A percentile compares a stretch with the other conserved stretches of the same genome.
Evolutionary conservation across 2,797 vertebrate genomes (phyloP).

Genomic region (Cichlasoma orientale): DNA sequence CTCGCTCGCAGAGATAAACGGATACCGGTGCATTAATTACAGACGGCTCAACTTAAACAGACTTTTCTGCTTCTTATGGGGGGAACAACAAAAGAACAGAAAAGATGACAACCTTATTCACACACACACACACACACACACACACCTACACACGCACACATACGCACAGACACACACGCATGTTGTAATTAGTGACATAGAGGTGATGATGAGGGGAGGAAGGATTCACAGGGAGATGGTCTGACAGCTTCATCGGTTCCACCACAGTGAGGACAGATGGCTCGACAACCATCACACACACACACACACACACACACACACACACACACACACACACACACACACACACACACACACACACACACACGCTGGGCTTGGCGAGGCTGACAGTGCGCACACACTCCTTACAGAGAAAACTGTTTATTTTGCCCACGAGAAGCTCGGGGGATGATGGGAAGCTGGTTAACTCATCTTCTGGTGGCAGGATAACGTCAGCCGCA

Average conservation of each 20-base stretch:
- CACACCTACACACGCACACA: not conserved
- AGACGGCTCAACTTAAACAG: not conserved
- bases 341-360: conserved; percentile 24
- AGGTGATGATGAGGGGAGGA: conserved; percentile 59
- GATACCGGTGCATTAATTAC: conserved; percentile 18
- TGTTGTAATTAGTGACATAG: conserved; percentile 48
- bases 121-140: not conserved
- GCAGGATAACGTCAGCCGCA: not conserved
- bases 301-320: not conserved
- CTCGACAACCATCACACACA: not conserved
- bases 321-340: no score
- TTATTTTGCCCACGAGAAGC: not conserved
- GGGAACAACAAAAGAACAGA: not conserved
- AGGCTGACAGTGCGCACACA: not conserved
- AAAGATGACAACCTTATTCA: not conserved
- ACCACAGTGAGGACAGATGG: conserved; percentile 70
- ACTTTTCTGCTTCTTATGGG: not conserved
- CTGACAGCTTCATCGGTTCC: conserved; percentile 65
- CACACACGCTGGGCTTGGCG: conserved; percentile 3
- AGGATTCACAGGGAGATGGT: conserved; percentile 44
- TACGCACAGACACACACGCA: not conserved
- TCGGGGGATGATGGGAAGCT: conserved; percentile 7
- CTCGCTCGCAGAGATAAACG: not conserved
- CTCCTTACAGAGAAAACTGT: not conserved
- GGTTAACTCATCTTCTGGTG: not conserved